Evolutionary conservation across 2,888 invertebrate species (phyloP).

Genomic region (Cactoblastis cactorum): DNA sequence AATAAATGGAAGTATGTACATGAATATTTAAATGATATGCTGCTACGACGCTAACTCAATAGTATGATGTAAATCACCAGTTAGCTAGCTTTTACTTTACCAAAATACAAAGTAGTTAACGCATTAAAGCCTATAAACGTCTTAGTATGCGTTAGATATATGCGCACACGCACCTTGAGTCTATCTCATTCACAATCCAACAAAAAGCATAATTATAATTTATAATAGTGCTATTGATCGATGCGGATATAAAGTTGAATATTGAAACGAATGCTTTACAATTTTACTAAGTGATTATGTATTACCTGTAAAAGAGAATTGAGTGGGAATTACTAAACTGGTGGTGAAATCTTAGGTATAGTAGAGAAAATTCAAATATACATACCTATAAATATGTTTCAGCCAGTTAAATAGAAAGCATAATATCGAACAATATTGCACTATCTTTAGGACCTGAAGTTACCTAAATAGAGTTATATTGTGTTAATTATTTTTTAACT

Average conservation of each 20-base stretch:
- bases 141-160: constrained; percentile 1
- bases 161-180: neutral
- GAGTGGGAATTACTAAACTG: neutral
- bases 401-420: neutral
- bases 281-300: neutral
- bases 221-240: constrained; percentile 3
- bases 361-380: too few relatives aligned
- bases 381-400: neutral
- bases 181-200: constrained; percentile 6
- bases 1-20: too few relatives aligned
- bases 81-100: neutral
- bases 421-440: too few relatives aligned
- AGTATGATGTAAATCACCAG: neutral
- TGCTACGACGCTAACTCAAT: neutral
- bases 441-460: too few relatives aligned
- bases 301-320: neutral
- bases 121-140: neutral
- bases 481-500: too few relatives aligned
- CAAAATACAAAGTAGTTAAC: neutral
- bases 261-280: neutral
- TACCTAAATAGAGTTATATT: too few relatives aligned
- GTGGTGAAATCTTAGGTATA: constrained; percentile 7
- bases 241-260: constrained; percentile 1
- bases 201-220: constrained; percentile 6
- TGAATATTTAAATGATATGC: neutral